Base-by-base conservation (phyloP, 2,113 vertebrate genomes). In the Notarius lentiginosus region DNA sequence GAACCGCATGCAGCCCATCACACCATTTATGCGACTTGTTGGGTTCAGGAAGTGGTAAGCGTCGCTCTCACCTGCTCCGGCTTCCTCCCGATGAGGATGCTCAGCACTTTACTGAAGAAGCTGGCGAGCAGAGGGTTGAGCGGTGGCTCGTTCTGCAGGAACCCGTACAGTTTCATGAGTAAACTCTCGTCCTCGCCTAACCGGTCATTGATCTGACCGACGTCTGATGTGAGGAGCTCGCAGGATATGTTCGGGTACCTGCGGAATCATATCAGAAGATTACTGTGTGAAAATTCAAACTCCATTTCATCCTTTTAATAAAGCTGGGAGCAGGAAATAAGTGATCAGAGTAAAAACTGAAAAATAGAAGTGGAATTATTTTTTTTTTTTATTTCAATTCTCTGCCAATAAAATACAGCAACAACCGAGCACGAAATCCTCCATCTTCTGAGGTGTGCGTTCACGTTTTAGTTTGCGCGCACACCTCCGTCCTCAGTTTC, bases 221-320 rank as follows among this genome's bases (percentile, higher is more conserved):
- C 97, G 88, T 99, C 98, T 63, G 97, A 98, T 27, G 98, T 99
- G 75, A 99, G 97, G 90, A 99, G 95, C 92, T 99, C 98, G 94
- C 98, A 99, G 0, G 98, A 99, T 95, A 99, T 98, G 92, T 99
- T 99, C 89, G 98, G 97, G 84, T 99, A 99, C 91, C 98, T 99
- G 82, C 2, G 9, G 20, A 47, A 70, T 70, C 7, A 11, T 11
- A 11, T n/a, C 11, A 65, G 4, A n/a, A 12, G 27, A 65, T 65
- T 0, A 68, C 4, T 5, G 7, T 24, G 10, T 53, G 7, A 76
- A 6, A n/a, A 4, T 51, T 53, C 1, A 5, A 51, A 0, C 24
- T 14, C 51, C 10, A 53, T 53, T 53, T 53, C 7, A 53, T 53
- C 51, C 51, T 11, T 56, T 12, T 56, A 14, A 56, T 41, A 41